phyloP scores from a whole-genome alignment of 2,888 invertebrate genomes.

The Alloplasta piceator region DNA sequence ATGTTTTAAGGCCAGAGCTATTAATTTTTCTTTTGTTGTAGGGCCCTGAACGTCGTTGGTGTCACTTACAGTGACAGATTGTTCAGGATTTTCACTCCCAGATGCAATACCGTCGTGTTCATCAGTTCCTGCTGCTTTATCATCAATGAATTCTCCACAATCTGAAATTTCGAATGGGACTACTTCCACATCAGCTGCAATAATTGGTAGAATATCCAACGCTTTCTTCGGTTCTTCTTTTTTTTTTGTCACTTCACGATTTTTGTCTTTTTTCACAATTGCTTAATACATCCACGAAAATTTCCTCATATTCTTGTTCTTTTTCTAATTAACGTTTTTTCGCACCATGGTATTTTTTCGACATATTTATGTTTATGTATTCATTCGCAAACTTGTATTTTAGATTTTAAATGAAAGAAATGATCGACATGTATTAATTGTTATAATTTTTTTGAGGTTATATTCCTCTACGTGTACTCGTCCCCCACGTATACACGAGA shows the following conservation, averaged over 20 bases:
- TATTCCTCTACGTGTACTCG: neutral
- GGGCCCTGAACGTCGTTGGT: slow-evolving; percentile 14
- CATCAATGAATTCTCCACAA: slow-evolving; percentile 17
- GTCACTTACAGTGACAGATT: slow-evolving; percentile 22
- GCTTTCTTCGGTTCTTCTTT: slow-evolving; percentile 7
- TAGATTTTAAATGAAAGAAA: slow-evolving; percentile 4
- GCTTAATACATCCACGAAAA: slow-evolving; percentile 22
- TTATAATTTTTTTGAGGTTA: slow-evolving; percentile 5
- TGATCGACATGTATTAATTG: slow-evolving; percentile 1
- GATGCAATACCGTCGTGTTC: slow-evolving; percentile 13
- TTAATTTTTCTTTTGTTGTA: slow-evolving; percentile 2
- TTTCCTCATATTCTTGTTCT: slow-evolving; percentile 13
- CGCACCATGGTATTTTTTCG: slow-evolving; percentile 11
- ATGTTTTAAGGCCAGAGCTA: neutral
- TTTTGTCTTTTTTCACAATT: slow-evolving; percentile 17
- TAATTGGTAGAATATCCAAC: slow-evolving; percentile 10
- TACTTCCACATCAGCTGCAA: slow-evolving; percentile 17
- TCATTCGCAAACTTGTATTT: slow-evolving; percentile 19
- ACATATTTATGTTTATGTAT: slow-evolving; percentile 19
- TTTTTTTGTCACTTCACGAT: slow-evolving; percentile 22
- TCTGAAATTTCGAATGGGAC: too few relatives aligned
- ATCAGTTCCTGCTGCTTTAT: slow-evolving; percentile 18
- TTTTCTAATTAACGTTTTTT: slow-evolving; percentile 21
- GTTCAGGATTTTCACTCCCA: slow-evolving; percentile 20
- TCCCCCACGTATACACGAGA: neutral